Base-by-base conservation (phyloP, 2,113 vertebrate species). In the Antennarius striatus region DNA sequence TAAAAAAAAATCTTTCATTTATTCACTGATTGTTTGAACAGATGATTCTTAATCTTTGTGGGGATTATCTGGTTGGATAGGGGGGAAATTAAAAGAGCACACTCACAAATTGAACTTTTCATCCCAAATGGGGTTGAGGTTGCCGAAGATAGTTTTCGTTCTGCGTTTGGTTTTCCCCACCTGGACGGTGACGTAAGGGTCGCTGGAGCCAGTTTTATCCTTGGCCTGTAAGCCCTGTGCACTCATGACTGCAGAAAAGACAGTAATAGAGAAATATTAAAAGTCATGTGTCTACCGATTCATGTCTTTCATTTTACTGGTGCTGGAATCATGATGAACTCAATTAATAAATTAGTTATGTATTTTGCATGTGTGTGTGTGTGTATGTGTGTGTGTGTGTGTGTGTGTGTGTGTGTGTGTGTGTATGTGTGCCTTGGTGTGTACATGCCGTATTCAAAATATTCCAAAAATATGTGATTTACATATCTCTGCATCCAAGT, bases 211-310 rank as follows among this genome's bases (percentile, higher is more conserved):
- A 0, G 98, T 99, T 91, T 99, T 99, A 85, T 99, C 98, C 86
- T 99, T 99, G 63, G 98, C 98, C 71, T 99, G 98, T 75, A 99
- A 90, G 17, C 98, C 98, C 89, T 99, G 98, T 65, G 98, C 98
- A 82, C 95, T 96, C 83, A 98, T 93, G 80, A 99, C 98, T 99
- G 88, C 22, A 72, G 36, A 51, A 22, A 71, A 69, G 8, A 70
- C 32, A 71, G 40, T 16, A 11, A 1, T 15, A 30, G 17, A 64
- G 22, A 42, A 54, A 14, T 66, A 17, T 17, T 10, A 60, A 39
- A 9, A 64, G 39, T 36, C 29, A 53, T 32, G 28, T 43, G 3
- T 55, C 14, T 42, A 69, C 8, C 7, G 69, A 46, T 10, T 42
- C 4, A 57, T 46, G 48, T 28, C 4, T 40, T 11, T 3, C 0